Conservation (phyloP, 2,888 invertebrate species). For the Heliconius ethilla region DNA sequence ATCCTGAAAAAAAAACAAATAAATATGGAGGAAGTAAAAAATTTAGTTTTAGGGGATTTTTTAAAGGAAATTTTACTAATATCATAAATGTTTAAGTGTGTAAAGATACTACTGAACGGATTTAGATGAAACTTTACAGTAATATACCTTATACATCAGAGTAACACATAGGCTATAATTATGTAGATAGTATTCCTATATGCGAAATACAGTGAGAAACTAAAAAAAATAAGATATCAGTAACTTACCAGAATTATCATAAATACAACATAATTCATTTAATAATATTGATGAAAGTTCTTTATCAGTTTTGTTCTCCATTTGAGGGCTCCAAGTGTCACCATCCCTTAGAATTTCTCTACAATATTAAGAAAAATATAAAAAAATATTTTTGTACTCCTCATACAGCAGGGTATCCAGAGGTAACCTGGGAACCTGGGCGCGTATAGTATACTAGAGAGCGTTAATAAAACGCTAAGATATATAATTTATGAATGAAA, state of each 20-base stretch:
- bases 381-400: background rate
- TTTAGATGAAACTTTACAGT: too few species aligned
- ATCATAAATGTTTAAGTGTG: too few species aligned
- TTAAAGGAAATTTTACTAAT: background rate
- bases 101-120: too few species aligned
- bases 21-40: background rate
- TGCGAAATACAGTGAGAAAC: background rate
- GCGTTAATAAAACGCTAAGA: too few species aligned
- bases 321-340: conserved; percentile 54
- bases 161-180: too few species aligned
- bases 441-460: too few species aligned
- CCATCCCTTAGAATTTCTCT: conserved; percentile 60
- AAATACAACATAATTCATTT: conserved; percentile 50
- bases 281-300: conserved; percentile 53
- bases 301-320: conserved; percentile 50
- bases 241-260: conserved; percentile 60
- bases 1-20: conserved; percentile 56
- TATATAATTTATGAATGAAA: too few species aligned
- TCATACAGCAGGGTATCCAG: too few species aligned
- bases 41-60: background rate
- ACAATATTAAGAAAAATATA: conserved; percentile 37
- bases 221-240: background rate
- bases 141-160: too few species aligned
- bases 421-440: too few species aligned
- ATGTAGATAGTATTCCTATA: background rate